phyloP scores from a whole-genome alignment of 2,797 vertebrate genomes.

The Lycodopsis pacificus region DNA sequence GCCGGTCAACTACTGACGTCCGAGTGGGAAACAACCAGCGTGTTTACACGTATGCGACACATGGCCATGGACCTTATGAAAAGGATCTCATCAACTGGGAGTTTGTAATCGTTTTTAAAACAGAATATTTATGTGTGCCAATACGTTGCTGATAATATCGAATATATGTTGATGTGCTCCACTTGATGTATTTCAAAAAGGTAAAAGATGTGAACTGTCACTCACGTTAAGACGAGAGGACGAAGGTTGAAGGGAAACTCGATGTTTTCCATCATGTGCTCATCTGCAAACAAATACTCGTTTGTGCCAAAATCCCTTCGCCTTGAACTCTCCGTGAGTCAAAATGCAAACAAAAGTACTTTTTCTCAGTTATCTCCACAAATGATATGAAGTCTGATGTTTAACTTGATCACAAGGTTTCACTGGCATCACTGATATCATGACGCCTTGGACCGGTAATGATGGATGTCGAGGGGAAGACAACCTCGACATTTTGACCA shows the following conservation, averaged over 20 bases:
- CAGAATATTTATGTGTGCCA: slow-evolving; percentile 37
- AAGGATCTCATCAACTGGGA: slow-evolving; percentile 7
- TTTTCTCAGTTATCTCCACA: background rate
- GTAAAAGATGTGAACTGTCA: too few relatives aligned
- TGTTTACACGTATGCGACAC: slow-evolving; percentile 17
- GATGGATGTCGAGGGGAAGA: background rate
- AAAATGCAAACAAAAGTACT: background rate
- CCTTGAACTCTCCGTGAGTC: too few relatives aligned
- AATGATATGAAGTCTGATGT: background rate
- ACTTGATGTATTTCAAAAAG: too few relatives aligned
- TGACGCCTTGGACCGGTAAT: background rate
- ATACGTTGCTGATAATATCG: slow-evolving; percentile 21
- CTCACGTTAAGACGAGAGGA: too few relatives aligned
- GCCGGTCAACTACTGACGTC: slow-evolving; percentile 49
- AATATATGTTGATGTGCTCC: background rate
- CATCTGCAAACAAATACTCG: too few relatives aligned
- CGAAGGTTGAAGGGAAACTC: background rate
- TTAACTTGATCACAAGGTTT: background rate
- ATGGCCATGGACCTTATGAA: background rate
- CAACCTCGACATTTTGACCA: background rate
- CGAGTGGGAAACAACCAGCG: background rate
- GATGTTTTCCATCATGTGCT: slow-evolving; percentile 10
- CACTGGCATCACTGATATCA: background rate
- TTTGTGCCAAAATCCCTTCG: too few relatives aligned
- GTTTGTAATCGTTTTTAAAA: background rate